A percentile compares a stretch with the other conserved stretches of the same genome.
phyloP scores from a whole-genome alignment of 2,113 vertebrate genomes.

The Lagopus muta region DNA sequence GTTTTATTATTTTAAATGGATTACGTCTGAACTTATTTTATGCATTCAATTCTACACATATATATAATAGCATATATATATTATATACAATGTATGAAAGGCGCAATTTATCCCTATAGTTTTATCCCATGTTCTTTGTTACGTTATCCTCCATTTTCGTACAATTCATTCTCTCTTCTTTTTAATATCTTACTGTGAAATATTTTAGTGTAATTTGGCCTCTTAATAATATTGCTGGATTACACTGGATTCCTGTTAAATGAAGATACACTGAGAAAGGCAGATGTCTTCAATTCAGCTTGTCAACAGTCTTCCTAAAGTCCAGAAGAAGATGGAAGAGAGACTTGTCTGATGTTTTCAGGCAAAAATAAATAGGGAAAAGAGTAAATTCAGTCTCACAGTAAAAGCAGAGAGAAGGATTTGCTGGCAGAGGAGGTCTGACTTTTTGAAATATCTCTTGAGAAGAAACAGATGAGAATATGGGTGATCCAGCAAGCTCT shows the following conservation, averaged over 20 bases:
- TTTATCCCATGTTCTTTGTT: background rate
- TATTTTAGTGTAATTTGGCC: background rate
- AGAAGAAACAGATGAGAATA: background rate
- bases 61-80: background rate
- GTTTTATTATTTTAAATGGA: background rate
- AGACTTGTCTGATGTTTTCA: background rate
- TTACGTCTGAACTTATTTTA: background rate
- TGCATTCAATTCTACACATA: background rate
- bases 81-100: background rate
- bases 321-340: background rate
- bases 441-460: background rate
- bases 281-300: background rate
- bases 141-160: background rate
- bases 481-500: slow-evolving; percentile 1
- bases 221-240: background rate
- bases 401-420: background rate
- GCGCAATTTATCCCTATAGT: background rate
- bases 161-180: background rate
- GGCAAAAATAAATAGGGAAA: background rate
- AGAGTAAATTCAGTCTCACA: background rate
- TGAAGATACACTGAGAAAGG: background rate
- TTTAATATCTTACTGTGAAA: background rate
- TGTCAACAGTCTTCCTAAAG: background rate
- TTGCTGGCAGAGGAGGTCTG: background rate
- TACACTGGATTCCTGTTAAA: background rate